A percentile compares a stretch with the other conserved stretches of the same genome.
Conservation (phyloP, 1,140 invertebrate species). For the Pogonomyrmex californicus region DNA sequence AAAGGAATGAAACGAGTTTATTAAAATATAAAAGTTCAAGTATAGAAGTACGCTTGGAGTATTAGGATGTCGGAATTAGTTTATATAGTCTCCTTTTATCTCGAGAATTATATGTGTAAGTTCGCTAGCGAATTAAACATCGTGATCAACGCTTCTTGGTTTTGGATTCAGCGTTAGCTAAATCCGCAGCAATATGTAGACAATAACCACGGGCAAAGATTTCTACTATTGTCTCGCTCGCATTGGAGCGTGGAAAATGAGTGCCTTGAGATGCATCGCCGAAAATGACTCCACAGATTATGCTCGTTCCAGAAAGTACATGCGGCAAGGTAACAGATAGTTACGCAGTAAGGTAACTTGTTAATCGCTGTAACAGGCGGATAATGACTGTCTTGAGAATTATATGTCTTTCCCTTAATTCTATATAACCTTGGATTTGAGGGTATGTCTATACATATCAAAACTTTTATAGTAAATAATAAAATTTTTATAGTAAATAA, state of each 20-base stretch:
- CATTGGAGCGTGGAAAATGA: background rate
- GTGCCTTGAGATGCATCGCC: constrained; percentile 12
- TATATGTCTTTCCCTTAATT: background rate
- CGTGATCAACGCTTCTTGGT: constrained; percentile 36
- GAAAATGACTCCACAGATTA: constrained; percentile 15
- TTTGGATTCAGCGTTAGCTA: constrained; percentile 2
- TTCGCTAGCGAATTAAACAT: constrained; percentile 57
- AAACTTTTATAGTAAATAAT: too few relatives aligned
- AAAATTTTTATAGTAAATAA: too few relatives aligned
- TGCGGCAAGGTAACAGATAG: constrained; percentile 18
- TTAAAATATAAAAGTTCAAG: constrained; percentile 74
- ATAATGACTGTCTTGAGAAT: constrained; percentile 9
- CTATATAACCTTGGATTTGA: background rate
- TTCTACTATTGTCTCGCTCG: constrained; percentile 9
- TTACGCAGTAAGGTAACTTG: background rate
- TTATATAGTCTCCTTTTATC: constrained; percentile 60
- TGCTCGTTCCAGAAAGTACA: constrained; percentile 9
- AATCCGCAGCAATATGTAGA: background rate
- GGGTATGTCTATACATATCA: too few relatives aligned
- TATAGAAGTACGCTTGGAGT: constrained; percentile 56
- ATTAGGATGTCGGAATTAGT: constrained; percentile 70
- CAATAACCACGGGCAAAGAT: constrained; percentile 6
- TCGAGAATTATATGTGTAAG: constrained; percentile 63
- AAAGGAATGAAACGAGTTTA: constrained; percentile 64
- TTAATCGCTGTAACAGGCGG: background rate